Evolutionary conservation across 1,140 invertebrate species (phyloP), one percentile per base, ranked within the genome.

Genomic region (Lethrus apterus): DNA sequence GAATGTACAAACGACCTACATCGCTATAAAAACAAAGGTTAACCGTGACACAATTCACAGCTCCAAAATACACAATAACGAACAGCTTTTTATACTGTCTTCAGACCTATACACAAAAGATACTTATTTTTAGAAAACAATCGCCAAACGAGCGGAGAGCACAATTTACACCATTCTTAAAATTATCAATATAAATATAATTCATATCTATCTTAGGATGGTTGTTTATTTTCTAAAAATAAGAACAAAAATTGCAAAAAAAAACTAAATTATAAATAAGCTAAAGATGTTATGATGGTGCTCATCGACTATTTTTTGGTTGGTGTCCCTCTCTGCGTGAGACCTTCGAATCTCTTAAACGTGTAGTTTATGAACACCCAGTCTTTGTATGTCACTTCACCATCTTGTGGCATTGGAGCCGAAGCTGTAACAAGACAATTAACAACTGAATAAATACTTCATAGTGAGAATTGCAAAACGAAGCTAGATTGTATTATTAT

Each of bases 341-440:
- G 75, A 32, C 93, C 93, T 70, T 99, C 94, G 68, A 99, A 99
- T 51, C 96, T 78, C 70, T 98, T 97, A 76, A 97, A 99, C 48
- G 96, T 99, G 69, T 99, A 99, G 72, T 99, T 98, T 61, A 99
- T 95, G 70, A 99, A 99, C 38, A 98, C 93, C 93, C 93, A 98
- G 73, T 98, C 94, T 73, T 97, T 97, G 69, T 90, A 87, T 51
- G 82, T 84, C 47, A 86, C 80, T 66, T 90, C 87, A 38, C 86
- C 86, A 59, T 89, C 86, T 66, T 86, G 82, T 30, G 83, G 76
- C 63, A 83, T 75, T 15, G 88, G 85, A 40, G 86, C 85, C 48
- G 87, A 80, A 56, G 89, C 86, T 89, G 73, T 26, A 80, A 74
- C 65, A 54, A 56, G n/a, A n/a, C n/a, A n/a, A n/a, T n/a, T n/a